Evolutionary conservation across 2,113 vertebrate species (phyloP).

Genomic region (Rhinoderma darwinii): DNA sequence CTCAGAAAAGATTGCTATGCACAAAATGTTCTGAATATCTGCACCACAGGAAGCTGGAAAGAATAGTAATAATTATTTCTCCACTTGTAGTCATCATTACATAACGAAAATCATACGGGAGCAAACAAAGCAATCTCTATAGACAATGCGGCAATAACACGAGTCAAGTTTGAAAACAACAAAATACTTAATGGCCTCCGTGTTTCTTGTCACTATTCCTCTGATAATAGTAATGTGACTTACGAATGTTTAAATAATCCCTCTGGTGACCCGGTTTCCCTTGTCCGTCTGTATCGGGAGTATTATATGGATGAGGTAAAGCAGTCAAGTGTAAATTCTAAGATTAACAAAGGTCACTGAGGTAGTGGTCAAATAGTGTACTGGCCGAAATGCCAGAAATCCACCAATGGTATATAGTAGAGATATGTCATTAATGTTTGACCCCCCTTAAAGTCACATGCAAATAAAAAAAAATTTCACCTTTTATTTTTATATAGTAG

Average conservation of each 20-base stretch:
- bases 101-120: conserved; percentile 2
- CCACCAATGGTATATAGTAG: no score
- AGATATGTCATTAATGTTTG: no score
- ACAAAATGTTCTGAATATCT: not conserved
- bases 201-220: conserved; percentile 12
- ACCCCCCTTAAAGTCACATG: no score
- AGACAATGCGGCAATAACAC: conserved; percentile 17
- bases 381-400: no score
- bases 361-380: no score
- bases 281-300: not conserved
- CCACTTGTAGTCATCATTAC: not conserved
- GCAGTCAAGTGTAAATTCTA: not conserved
- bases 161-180: conserved; percentile 21
- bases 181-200: not conserved
- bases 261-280: not conserved
- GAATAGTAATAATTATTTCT: not conserved
- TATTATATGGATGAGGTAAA: not conserved
- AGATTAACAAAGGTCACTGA: not conserved
- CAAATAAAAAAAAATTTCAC: no score
- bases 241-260: conserved; percentile 5
- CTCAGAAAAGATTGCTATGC: no score
- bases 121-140: conserved; percentile 6
- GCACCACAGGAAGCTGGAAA: not conserved
- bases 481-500: no score
- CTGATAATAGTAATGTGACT: conserved; percentile 18